These are phyloP conservation scores for Arrhopalites spinosus DNA, from an alignment of 2,888 invertebrate species.

Conservation along the genomic window DNA sequence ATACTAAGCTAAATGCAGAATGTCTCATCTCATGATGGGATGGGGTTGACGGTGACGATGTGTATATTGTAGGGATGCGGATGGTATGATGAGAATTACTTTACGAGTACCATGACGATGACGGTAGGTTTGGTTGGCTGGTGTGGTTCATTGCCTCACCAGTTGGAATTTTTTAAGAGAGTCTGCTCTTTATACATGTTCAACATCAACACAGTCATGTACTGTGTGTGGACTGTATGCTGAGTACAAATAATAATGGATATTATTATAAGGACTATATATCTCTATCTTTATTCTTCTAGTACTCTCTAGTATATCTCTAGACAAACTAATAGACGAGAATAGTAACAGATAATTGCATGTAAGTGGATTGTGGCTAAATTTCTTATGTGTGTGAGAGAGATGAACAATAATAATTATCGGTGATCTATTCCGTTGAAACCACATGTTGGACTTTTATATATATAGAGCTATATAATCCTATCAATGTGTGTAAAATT, in stretches of 20 bases:
- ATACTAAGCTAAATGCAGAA: background rate
- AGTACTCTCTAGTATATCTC: no score
- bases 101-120: constrained; percentile 8
- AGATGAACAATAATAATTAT: no score
- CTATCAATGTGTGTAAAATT: no score
- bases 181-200: background rate
- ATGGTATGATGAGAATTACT: constrained; percentile 20
- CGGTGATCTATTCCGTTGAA: no score
- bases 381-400: no score
- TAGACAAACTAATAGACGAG: no score
- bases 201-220: background rate
- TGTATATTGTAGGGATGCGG: background rate
- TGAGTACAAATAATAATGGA: background rate
- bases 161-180: constrained; percentile 8
- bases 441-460: no score
- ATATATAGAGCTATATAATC: no score
- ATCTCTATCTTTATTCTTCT: no score
- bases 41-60: background rate
- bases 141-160: constrained; percentile 30
- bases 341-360: no score
- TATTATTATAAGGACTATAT: no score
- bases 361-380: no score
- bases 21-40: background rate
- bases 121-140: constrained; percentile 9
- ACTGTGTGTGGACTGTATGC: background rate